Conservation (phyloP, 2,888 invertebrate species). For the Ophioninae sp. region DNA sequence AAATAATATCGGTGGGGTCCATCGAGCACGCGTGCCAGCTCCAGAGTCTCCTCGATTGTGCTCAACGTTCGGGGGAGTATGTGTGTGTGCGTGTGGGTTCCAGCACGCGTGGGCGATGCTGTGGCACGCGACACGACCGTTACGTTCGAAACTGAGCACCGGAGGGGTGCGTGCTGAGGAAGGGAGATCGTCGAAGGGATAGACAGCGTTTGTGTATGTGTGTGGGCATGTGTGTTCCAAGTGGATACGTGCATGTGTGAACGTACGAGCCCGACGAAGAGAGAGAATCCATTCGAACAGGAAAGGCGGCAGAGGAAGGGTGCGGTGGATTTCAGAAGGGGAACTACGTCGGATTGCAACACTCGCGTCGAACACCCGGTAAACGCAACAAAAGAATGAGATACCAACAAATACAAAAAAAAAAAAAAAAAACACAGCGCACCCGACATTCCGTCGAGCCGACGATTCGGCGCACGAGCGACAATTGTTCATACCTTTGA, state of each 20-base stretch:
- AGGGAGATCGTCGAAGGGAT: slow-evolving; percentile 70
- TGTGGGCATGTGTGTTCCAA: slow-evolving; percentile 16
- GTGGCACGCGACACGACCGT: slow-evolving; percentile 81
- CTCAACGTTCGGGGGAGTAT: slow-evolving; percentile 54
- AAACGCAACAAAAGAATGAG: slow-evolving; percentile 48
- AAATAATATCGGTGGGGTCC: slow-evolving; percentile 63
- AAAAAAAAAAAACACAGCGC: slow-evolving; percentile 8
- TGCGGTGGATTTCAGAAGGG: slow-evolving; percentile 67
- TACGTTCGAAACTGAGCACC: slow-evolving; percentile 77
- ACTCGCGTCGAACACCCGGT: slow-evolving; percentile 64
- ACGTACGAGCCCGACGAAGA: slow-evolving; percentile 26
- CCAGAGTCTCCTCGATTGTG: slow-evolving; percentile 62
- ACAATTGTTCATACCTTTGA: not conserved
- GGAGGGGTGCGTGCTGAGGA: slow-evolving; percentile 66
- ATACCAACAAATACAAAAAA: not conserved
- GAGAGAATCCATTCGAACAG: slow-evolving; percentile 67
- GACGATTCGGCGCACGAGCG: slow-evolving; percentile 8
- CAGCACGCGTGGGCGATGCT: slow-evolving; percentile 80
- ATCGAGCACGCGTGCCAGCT: slow-evolving; percentile 61
- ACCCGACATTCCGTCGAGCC: not conserved
- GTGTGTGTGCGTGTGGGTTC: slow-evolving; percentile 71
- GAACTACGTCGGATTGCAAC: slow-evolving; percentile 68
- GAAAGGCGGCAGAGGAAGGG: slow-evolving; percentile 62
- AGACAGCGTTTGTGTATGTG: slow-evolving; percentile 10
- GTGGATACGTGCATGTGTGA: slow-evolving; percentile 22